Percentiles rank a stretch among this genome's conserved stretches.
These are phyloP conservation scores for Sphinx pinastri DNA, from an alignment of 2,888 invertebrate species.

Conservation along the genomic window DNA sequence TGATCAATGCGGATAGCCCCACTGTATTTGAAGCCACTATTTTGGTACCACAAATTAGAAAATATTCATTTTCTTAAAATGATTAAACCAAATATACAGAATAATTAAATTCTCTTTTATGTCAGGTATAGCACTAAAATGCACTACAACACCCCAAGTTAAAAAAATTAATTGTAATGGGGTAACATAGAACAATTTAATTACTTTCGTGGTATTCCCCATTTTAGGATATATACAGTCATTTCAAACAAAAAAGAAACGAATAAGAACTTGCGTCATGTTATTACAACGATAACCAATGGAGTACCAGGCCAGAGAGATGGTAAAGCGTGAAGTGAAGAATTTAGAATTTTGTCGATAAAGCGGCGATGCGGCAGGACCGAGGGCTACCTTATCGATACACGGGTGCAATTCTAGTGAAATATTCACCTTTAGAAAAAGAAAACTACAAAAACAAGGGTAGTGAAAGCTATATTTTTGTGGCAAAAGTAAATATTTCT, in stretches of 20 bases:
- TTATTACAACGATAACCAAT: constrained; percentile 50
- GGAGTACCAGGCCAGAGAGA: constrained; percentile 40
- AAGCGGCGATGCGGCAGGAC: constrained; percentile 35
- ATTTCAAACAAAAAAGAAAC: constrained; percentile 18
- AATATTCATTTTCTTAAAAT: neutral
- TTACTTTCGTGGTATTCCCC: neutral
- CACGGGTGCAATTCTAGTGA: constrained; percentile 12
- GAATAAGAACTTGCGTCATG: constrained; percentile 8
- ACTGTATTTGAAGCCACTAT: neutral
- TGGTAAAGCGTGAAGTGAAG: constrained; percentile 33
- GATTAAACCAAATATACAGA: neutral
- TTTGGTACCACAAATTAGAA: neutral
- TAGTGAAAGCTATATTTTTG: neutral
- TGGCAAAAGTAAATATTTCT: neutral
- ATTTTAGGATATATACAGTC: constrained; percentile 21
- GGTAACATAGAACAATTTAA: constrained; percentile 2
- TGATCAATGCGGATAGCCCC: constrained; percentile 8
- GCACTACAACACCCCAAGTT: neutral
- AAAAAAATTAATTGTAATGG: neutral
- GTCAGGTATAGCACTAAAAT: neutral
- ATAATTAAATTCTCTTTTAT: neutral
- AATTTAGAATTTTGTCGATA: constrained; percentile 41
- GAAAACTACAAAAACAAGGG: too few species aligned
- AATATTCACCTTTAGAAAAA: neutral
- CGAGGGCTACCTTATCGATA: constrained; percentile 22